Evolutionary conservation across 2,888 invertebrate species (phyloP).

Genomic region (Ecdyonurus torrentis): DNA sequence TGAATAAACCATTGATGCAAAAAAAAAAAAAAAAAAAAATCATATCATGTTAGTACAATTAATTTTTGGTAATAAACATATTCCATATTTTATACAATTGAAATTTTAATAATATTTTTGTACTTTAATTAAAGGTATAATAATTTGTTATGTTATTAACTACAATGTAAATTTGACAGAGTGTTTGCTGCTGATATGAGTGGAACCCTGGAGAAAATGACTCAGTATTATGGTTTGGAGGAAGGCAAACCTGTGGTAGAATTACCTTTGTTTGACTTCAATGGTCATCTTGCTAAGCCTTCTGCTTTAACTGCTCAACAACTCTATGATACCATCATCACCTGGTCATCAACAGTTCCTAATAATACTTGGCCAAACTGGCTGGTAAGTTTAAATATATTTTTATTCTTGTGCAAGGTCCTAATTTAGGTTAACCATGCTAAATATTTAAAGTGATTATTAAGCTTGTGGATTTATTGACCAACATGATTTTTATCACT

Average conservation of each 20-base stretch:
- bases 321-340: conserved; percentile 10
- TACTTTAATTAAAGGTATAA: no score
- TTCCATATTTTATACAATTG: no score
- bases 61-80: no score
- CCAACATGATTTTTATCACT: no score
- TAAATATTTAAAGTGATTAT: no score
- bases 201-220: not conserved
- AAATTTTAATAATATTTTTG: no score
- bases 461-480: no score
- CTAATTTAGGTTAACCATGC: no score
- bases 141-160: not conserved
- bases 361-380: conserved; percentile 17
- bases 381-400: conserved; percentile 21
- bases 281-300: conserved; percentile 11
- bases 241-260: conserved; percentile 12
- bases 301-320: conserved; percentile 8
- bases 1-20: no score
- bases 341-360: conserved; percentile 16
- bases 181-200: not conserved
- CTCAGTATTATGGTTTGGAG: conserved; percentile 16
- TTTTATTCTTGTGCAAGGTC: no score
- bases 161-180: not conserved
- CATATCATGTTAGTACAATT: no score
- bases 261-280: conserved; percentile 17
- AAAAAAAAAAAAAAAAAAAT: no score